A percentile compares a stretch with the other conserved stretches of the same genome.
Evolutionary conservation across 2,113 vertebrate genomes (phyloP).

Genomic region (Panthera tigris): DNA sequence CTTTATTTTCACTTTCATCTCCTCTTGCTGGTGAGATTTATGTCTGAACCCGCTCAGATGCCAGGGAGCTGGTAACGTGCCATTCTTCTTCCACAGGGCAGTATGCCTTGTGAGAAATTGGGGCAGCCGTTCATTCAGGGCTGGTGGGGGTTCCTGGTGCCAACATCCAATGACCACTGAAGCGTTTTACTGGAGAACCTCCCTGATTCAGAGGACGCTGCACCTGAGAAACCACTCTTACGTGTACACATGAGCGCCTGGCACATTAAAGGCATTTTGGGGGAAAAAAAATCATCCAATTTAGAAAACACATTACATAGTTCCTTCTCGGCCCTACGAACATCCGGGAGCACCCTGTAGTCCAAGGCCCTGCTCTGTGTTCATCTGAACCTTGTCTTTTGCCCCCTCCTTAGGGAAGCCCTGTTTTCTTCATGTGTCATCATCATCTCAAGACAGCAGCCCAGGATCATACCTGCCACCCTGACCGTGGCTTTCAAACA

Average conservation of each 20-base stretch:
- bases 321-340: neutral
- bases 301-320: neutral
- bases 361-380: neutral
- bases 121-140: conserved; percentile 35
- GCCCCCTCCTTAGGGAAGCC: neutral
- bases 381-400: neutral
- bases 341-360: neutral
- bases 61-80: conserved; percentile 77
- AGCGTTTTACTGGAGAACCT: conserved; percentile 48
- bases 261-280: neutral
- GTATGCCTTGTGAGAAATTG: conserved; percentile 17
- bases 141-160: conserved; percentile 49
- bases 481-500: neutral
- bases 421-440: neutral
- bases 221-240: conserved; percentile 61
- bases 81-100: conserved; percentile 70
- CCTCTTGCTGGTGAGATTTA: conserved; percentile 78
- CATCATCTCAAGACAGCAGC: neutral
- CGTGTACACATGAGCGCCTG: neutral
- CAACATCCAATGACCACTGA: conserved; percentile 47
- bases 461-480: neutral
- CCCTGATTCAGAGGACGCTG: conserved; percentile 44
- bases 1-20: conserved; percentile 86
- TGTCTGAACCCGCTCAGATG: conserved; percentile 74
- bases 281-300: neutral